Evolutionary conservation across 2,888 invertebrate species (phyloP), one percentile per base, ranked within the genome.

Genomic region (Girardia tigrina): DNA sequence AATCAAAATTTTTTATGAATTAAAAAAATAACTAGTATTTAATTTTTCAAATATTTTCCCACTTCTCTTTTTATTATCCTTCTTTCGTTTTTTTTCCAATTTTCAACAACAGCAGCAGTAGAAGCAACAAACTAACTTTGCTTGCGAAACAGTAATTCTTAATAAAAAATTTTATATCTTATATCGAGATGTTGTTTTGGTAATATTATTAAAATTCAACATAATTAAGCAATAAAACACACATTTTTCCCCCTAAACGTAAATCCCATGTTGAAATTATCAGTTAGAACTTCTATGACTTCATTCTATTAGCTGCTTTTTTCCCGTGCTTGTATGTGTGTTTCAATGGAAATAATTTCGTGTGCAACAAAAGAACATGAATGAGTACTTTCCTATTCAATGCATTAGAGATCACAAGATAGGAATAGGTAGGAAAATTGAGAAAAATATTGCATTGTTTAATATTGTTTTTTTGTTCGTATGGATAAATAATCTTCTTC

Each of bases 401-500:
- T 56, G 56, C n/a, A 56, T 56, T 56, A 56, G 56, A n/a, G 56
- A 56, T 56, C 56, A 56, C 56, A 56, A 56, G 8, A 56, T 56
- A 56, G 56, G 23, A 56, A 56, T 56, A 56, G 56, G 56, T 56
- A 56, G 56, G 56, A 56, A 56, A 56, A 56, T 20, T 56, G 4
- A 56, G 56, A 16, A 56, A 56, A 56, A 12, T 56, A 56, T 56
- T 56, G 56, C 23, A 56, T 56, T 56, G 56, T 56, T 20, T 56
- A 36, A 36, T 36, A 56, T 56, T 56, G 56, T 56, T 23, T 56
- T 56, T 56, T n/a, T n/a, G n/a, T n/a, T 36, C 36, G 23, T 12
- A 56, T 56, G n/a, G n/a, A 56, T 56, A 56, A 56, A 56, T 56
- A 56, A 16, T 56, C 56, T 56, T 56, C 56, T 56, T 56, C 56